Evolutionary conservation across 2,113 vertebrate species (phyloP).

Genomic region (Rhabdomys dilectus): DNA sequence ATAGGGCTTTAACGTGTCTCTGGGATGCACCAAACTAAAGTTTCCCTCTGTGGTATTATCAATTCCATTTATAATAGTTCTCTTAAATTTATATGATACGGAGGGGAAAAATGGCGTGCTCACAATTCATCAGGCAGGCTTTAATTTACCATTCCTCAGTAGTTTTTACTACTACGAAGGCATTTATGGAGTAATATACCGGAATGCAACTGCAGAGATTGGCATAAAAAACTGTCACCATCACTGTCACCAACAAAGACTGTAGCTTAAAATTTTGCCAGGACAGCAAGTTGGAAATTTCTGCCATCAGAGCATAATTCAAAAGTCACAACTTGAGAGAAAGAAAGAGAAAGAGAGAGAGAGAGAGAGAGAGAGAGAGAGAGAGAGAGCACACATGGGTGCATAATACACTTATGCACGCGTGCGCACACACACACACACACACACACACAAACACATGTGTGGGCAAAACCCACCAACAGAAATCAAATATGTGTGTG

Average conservation of each 20-base stretch:
- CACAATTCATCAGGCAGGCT: conserved; percentile 58
- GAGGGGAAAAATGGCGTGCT: neutral
- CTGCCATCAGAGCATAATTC: conserved; percentile 51
- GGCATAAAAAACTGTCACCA: conserved; percentile 46
- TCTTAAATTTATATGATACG: conserved; percentile 65
- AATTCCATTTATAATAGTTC: conserved; percentile 61
- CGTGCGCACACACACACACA: neutral
- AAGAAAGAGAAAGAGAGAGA: too few relatives aligned
- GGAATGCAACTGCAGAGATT: conserved; percentile 31
- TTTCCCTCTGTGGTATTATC: conserved; percentile 47
- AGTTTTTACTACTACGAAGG: conserved; percentile 52
- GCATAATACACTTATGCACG: too few relatives aligned
- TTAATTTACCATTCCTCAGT: conserved; percentile 66
- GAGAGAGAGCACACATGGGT: too few relatives aligned
- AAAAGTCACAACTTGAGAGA: conserved; percentile 19
- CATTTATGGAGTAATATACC: conserved; percentile 26
- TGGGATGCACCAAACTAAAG: conserved; percentile 42
- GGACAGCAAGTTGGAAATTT: conserved; percentile 69
- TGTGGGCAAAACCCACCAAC: neutral
- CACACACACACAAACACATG: neutral
- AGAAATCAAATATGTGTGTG: neutral
- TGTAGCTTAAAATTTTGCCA: conserved; percentile 65
- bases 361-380: too few relatives aligned
- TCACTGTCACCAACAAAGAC: conserved; percentile 49
- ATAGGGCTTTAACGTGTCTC: conserved; percentile 36